Evolutionary conservation across 2,797 vertebrate genomes (phyloP).

Genomic region (Psittacula derbiana): DNA sequence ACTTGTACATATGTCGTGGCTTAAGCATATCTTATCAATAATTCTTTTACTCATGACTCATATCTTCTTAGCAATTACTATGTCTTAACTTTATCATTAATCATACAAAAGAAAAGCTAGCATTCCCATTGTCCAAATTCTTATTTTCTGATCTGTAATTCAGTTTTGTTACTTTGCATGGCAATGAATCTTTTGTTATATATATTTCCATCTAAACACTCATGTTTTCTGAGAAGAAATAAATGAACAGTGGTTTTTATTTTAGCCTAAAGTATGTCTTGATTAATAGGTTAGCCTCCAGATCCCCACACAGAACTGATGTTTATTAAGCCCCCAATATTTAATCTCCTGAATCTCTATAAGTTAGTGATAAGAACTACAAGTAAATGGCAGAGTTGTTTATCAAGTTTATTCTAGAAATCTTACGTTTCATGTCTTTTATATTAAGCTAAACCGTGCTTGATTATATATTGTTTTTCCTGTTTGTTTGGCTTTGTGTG

Average conservation of each 20-base stretch:
- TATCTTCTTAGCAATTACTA: slow-evolving; percentile 39
- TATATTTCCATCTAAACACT: slow-evolving; percentile 35
- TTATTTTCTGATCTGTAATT: slow-evolving; percentile 65
- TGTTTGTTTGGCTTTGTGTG: background rate
- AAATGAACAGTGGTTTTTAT: slow-evolving; percentile 79
- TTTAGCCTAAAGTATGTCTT: slow-evolving; percentile 79
- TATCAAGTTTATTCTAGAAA: slow-evolving; percentile 34
- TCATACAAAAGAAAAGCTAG: slow-evolving; percentile 26
- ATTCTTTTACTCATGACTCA: slow-evolving; percentile 26
- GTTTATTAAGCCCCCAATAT: slow-evolving; percentile 67
- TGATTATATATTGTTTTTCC: background rate
- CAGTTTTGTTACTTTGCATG: slow-evolving; percentile 48
- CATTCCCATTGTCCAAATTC: slow-evolving; percentile 56
- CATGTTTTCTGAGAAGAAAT: slow-evolving; percentile 80
- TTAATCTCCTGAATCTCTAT: slow-evolving; percentile 43
- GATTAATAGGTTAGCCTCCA: slow-evolving; percentile 79
- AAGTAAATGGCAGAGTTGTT: slow-evolving; percentile 46
- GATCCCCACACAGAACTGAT: slow-evolving; percentile 45
- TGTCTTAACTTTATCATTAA: slow-evolving; percentile 42
- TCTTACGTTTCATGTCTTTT: background rate
- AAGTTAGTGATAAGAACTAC: slow-evolving; percentile 67
- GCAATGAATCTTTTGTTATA: slow-evolving; percentile 35
- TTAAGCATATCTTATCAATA: slow-evolving; percentile 30
- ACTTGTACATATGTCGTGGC: background rate
- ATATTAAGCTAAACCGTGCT: background rate